Evolutionary conservation across 2,113 vertebrate species (phyloP).

Genomic region (Paraplagusia blochii): DNA sequence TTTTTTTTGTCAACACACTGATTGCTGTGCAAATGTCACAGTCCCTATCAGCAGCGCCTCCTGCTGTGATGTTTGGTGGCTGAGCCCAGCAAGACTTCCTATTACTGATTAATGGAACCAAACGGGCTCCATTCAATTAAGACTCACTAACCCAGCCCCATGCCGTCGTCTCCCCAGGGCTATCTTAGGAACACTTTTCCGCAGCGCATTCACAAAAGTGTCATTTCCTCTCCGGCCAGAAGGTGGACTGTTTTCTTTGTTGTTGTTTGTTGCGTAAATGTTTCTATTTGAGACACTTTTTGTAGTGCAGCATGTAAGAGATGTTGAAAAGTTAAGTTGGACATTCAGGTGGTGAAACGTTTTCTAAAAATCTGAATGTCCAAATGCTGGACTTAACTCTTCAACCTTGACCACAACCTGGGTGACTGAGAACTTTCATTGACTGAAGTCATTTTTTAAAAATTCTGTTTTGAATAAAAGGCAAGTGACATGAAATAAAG

Average conservation of each 20-base stretch:
- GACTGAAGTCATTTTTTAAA: no score
- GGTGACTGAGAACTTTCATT: no score
- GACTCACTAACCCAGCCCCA: conserved; percentile 53
- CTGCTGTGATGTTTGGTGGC: conserved; percentile 56
- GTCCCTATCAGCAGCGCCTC: conserved; percentile 55
- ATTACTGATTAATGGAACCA: conserved; percentile 70
- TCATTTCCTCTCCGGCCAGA: neutral
- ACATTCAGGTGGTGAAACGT: no score
- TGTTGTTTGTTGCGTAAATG: no score
- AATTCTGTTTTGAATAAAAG: no score
- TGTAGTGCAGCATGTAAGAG: no score
- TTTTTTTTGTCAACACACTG: conserved; percentile 28
- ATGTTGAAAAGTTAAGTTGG: no score
- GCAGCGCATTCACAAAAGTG: conserved; percentile 6
- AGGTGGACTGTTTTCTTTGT: neutral
- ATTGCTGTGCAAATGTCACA: conserved; percentile 69
- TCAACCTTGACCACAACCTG: no score
- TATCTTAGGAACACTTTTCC: conserved; percentile 44
- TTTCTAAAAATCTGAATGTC: no score
- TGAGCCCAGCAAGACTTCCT: conserved; percentile 58
- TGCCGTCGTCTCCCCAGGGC: conserved; percentile 55
- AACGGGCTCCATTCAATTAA: conserved; percentile 69
- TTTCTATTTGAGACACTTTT: no score
- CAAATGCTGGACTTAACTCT: no score
- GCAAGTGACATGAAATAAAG: no score